phyloP scores from a whole-genome alignment of 2,888 invertebrate species.

The Doris montereyensis region DNA sequence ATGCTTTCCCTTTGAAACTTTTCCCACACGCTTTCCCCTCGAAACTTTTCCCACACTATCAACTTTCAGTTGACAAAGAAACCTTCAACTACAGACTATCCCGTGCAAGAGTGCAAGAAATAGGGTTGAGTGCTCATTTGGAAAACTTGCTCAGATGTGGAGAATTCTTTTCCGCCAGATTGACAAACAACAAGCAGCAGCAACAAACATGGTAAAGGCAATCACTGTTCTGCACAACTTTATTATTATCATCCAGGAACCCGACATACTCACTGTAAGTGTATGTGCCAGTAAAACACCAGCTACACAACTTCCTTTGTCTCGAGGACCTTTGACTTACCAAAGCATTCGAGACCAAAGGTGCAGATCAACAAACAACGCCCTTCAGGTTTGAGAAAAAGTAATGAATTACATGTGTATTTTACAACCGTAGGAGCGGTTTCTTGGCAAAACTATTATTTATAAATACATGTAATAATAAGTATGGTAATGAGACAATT shows the following conservation, averaged over 20 bases:
- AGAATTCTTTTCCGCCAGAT: no score
- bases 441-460: no score
- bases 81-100: no score
- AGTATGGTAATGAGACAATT: no score
- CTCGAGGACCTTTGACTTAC: slow-evolving; percentile 2
- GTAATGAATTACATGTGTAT: neutral
- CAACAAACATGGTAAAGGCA: no score
- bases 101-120: slow-evolving; percentile 22
- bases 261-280: no score
- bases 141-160: no score
- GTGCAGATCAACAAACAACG: slow-evolving; percentile 10
- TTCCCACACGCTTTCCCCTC: slow-evolving; percentile 6
- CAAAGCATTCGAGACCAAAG: no score
- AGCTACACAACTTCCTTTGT: neutral
- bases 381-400: slow-evolving; percentile 1
- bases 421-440: neutral
- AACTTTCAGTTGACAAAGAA: no score
- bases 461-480: no score
- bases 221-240: neutral
- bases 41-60: neutral
- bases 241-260: slow-evolving; percentile 7
- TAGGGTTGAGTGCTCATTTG: slow-evolving; percentile 16
- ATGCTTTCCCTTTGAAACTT: slow-evolving; percentile 20
- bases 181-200: no score
- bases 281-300: neutral